These are phyloP conservation scores for Antitype chi DNA, from an alignment of 2,888 invertebrate genomes.

Conservation along the genomic window DNA sequence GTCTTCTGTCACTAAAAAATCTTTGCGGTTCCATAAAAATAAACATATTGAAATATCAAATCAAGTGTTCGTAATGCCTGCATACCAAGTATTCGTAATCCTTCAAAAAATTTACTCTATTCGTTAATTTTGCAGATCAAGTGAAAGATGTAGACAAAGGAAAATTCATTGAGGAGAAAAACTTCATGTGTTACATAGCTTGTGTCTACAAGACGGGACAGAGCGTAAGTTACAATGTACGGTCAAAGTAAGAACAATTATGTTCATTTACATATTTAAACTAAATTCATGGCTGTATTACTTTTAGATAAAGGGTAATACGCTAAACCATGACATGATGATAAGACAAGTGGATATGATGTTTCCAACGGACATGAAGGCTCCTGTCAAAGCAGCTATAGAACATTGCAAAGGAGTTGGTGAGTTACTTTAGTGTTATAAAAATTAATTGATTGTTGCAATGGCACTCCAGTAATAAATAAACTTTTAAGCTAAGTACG, in stretches of 20 bases:
- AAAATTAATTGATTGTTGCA: background rate
- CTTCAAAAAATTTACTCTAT: background rate
- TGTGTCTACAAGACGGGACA: conserved; percentile 74
- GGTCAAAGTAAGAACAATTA: background rate
- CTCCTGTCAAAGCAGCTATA: conserved; percentile 71
- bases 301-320: conserved; percentile 77
- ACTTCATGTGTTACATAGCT: conserved; percentile 77
- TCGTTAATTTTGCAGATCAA: conserved; percentile 67
- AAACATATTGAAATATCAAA: background rate
- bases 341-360: conserved; percentile 80
- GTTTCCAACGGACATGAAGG: conserved; percentile 79
- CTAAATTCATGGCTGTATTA: background rate
- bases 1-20: too few species aligned
- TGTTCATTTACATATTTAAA: background rate
- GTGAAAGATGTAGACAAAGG: conserved; percentile 75
- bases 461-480: background rate
- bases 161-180: conserved; percentile 73
- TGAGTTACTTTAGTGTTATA: conserved; percentile 39
- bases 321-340: conserved; percentile 73
- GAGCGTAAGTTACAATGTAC: conserved; percentile 67
- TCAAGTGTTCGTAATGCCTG: background rate
- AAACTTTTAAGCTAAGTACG: background rate
- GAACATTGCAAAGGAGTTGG: conserved; percentile 75
- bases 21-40: background rate
- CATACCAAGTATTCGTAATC: background rate